Conservation (phyloP, 1,140 invertebrate species). For the Stenopsyche tienmushanensis region DNA sequence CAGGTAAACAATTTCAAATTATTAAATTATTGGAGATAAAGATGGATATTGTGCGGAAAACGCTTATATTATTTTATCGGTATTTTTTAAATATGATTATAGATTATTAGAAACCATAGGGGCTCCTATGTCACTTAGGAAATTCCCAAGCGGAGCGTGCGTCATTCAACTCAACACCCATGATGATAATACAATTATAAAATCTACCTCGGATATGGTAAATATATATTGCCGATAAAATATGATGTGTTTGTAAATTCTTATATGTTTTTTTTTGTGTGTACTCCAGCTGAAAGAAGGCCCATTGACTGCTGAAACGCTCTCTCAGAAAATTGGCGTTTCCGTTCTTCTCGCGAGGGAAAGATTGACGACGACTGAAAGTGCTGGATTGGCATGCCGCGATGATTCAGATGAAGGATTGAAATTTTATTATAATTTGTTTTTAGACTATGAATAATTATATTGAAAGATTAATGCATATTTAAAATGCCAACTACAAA, state of each 20-base stretch:
- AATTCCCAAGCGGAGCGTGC: constrained; percentile 89
- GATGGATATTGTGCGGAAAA: too few species aligned
- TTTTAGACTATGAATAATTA: constrained; percentile 49
- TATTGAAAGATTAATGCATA: too few species aligned
- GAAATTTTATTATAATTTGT: constrained; percentile 88
- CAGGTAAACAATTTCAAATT: constrained; percentile 51
- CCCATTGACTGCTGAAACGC: constrained; percentile 80
- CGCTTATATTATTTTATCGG: background rate
- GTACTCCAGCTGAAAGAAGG: constrained; percentile 69
- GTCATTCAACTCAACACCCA: constrained; percentile 82
- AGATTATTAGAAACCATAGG: constrained; percentile 61
- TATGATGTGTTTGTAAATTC: background rate
- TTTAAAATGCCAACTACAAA: too few species aligned
- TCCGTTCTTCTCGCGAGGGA: constrained; percentile 89
- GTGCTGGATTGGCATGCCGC: constrained; percentile 80
- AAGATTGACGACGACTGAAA: constrained; percentile 80
- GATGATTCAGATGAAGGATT: constrained; percentile 94
- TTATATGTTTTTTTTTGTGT: constrained; percentile 30
- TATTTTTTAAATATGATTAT: constrained; percentile 6
- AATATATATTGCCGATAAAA: constrained; percentile 23
- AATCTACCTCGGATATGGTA: constrained; percentile 71
- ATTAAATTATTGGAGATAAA: background rate
- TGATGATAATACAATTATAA: constrained; percentile 74
- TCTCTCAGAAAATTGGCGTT: constrained; percentile 77
- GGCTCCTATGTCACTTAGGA: constrained; percentile 75